phyloP scores from a whole-genome alignment of 2,888 invertebrate species.

The Chymomyza procnemis region DNA sequence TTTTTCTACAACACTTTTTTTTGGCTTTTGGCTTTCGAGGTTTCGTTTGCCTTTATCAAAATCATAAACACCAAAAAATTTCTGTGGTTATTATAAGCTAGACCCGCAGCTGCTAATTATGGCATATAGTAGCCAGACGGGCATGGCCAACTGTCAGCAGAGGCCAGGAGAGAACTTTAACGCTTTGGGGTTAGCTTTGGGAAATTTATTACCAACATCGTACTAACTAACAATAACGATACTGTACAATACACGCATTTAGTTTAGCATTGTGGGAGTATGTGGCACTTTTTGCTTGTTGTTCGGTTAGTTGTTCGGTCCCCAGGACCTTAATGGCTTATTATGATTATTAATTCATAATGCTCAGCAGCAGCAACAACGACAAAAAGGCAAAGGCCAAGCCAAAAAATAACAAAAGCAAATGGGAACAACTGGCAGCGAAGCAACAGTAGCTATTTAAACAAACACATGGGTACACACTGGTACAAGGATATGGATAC shows the following conservation, averaged over 20 bases:
- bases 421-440: slow-evolving; percentile 16
- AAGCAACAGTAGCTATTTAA: background rate
- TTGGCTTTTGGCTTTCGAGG: too few species aligned
- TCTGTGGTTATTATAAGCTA: background rate
- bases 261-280: slow-evolving; percentile 34
- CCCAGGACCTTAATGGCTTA: slow-evolving; percentile 47
- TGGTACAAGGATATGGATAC: background rate
- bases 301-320: background rate
- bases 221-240: background rate
- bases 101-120: background rate
- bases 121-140: background rate
- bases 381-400: slow-evolving; percentile 10
- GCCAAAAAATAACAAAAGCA: slow-evolving; percentile 32
- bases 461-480: slow-evolving; percentile 2
- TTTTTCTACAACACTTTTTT: background rate
- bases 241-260: slow-evolving; percentile 9
- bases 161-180: slow-evolving; percentile 8
- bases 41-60: background rate
- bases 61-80: background rate
- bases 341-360: slow-evolving; percentile 65
- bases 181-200: slow-evolving; percentile 26
- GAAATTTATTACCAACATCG: slow-evolving; percentile 50
- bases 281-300: slow-evolving; percentile 38
- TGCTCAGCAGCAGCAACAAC: slow-evolving; percentile 24
- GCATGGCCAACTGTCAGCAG: background rate